Conservation (phyloP, 2,113 vertebrate species). For the Salminus brasiliensis region DNA sequence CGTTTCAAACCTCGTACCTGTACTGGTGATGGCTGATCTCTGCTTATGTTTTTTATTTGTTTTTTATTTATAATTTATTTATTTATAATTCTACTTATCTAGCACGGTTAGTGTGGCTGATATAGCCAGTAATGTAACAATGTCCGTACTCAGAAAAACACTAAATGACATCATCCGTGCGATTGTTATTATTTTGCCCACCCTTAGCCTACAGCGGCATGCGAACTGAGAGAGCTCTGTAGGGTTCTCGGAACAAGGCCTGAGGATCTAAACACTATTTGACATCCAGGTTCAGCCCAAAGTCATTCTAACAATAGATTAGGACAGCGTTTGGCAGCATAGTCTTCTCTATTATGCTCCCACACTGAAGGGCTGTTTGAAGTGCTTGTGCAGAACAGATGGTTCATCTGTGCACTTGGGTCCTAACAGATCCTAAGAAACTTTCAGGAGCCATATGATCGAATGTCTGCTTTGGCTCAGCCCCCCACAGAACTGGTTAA, state of each 20-base stretch:
- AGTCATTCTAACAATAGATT: neutral
- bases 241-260: neutral
- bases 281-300: neutral
- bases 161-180: too few species aligned
- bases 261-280: neutral
- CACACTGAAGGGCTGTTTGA: neutral
- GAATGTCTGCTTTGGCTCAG: neutral
- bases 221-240: neutral
- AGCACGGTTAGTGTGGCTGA: too few species aligned
- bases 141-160: too few species aligned
- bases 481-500: neutral
- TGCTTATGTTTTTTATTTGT: too few species aligned
- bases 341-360: neutral
- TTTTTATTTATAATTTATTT: too few species aligned
- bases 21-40: neutral
- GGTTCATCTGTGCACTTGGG: neutral
- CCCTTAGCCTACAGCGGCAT: neutral
- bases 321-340: neutral
- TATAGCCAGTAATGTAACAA: too few species aligned
- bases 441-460: neutral
- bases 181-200: too few species aligned
- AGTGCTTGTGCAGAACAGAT: slow-evolving; percentile 4
- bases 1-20: neutral
- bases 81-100: too few species aligned
- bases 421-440: neutral